A percentile compares a stretch with the other conserved stretches of the same genome.
Conservation (phyloP, 2,113 vertebrate species). For the Sturnus vulgaris region DNA sequence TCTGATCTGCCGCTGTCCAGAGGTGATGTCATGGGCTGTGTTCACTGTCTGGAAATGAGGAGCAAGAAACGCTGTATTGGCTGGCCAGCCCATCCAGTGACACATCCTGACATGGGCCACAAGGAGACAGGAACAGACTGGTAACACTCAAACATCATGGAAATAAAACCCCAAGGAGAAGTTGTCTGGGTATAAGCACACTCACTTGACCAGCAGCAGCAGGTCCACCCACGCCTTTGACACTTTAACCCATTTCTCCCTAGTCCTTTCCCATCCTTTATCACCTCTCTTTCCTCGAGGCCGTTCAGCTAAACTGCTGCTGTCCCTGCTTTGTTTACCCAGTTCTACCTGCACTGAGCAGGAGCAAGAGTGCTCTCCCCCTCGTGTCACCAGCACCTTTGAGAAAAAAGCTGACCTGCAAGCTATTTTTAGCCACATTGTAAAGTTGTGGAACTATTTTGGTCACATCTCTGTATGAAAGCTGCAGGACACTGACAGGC, state of each 20-base stretch:
- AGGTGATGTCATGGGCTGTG: not conserved
- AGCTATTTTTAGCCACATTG: slow-evolving; percentile 45
- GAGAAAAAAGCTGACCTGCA: slow-evolving; percentile 51
- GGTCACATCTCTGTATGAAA: slow-evolving; percentile 1
- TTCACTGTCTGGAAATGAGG: not conserved
- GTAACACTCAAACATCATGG: not conserved
- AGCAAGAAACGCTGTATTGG: not conserved
- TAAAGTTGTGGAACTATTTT: slow-evolving; percentile 57
- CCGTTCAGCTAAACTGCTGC: not conserved
- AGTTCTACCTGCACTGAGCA: not conserved
- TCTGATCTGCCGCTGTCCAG: not conserved
- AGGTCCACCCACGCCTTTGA: not conserved
- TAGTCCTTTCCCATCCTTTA: not conserved
- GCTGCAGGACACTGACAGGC: slow-evolving; percentile 32
- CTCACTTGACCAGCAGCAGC: not conserved
- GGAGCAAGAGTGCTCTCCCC: not conserved
- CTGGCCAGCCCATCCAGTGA: not conserved
- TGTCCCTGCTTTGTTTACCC: not conserved
- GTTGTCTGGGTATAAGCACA: not conserved
- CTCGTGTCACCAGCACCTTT: not conserved
- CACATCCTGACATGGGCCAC: not conserved
- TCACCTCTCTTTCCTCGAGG: not conserved
- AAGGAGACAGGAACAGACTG: not conserved
- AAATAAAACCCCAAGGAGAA: not conserved
- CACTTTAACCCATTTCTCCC: not conserved